phyloP scores from a whole-genome alignment of 1,140 invertebrate genomes.

The Popillia japonica region DNA sequence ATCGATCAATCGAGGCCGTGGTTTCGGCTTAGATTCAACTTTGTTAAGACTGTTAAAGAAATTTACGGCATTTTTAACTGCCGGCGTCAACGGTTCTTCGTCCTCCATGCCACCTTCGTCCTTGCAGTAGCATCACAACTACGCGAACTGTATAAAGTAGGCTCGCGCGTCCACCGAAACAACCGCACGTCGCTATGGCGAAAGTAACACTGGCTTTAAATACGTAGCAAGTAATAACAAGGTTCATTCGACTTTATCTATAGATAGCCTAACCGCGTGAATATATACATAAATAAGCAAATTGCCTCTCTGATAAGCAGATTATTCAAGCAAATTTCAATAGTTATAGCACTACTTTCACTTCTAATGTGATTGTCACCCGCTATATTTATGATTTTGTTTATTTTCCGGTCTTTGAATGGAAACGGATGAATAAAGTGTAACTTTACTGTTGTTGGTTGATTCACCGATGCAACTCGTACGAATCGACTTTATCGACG shows the following conservation, averaged over 20 bases:
- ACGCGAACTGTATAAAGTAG: not conserved
- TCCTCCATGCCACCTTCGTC: constrained; percentile 23
- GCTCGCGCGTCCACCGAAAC: not conserved
- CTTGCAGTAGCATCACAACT: not conserved
- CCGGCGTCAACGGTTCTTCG: constrained; percentile 35
- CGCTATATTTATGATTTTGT: not conserved
- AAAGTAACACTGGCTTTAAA: constrained; percentile 5
- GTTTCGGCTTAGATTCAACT: constrained; percentile 13
- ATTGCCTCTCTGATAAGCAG: not conserved
- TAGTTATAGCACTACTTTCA: not conserved
- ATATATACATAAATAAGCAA: not conserved
- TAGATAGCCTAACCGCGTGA: not conserved
- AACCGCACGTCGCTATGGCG: constrained; percentile 1
- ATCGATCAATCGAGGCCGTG: not conserved
- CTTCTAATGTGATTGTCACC: not conserved
- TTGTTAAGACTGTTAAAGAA: constrained; percentile 51
- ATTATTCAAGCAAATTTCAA: constrained; percentile 1
- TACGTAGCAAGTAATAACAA: constrained; percentile 6
- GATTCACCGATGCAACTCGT: not conserved
- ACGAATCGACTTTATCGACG: not conserved
- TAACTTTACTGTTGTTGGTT: not conserved
- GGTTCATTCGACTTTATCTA: constrained; percentile 10
- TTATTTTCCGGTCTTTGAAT: not conserved
- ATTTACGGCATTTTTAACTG: constrained; percentile 50
- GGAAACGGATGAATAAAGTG: not conserved